Conservation (phyloP, 1,140 invertebrate species). For the Venturia canescens region DNA sequence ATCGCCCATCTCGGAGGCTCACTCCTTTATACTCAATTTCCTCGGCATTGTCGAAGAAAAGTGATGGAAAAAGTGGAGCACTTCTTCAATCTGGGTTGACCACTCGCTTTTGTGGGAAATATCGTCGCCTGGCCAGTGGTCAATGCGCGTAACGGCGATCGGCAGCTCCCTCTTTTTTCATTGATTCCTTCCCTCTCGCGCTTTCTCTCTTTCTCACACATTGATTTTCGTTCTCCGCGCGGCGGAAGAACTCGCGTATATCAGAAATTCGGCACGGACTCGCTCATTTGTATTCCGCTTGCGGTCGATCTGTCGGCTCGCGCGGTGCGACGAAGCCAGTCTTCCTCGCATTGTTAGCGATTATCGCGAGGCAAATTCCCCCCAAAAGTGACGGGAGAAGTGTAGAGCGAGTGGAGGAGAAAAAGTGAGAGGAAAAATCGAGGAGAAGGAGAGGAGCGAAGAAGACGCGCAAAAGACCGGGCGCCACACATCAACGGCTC, state of each 20-base stretch:
- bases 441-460: background rate
- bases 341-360: slow-evolving; percentile 21
- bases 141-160: background rate
- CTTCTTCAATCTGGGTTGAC: background rate
- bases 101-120: background rate
- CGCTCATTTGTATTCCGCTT: slow-evolving; percentile 2
- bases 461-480: background rate
- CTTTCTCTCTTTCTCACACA: background rate
- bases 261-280: slow-evolving; percentile 24
- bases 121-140: background rate
- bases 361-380: slow-evolving; percentile 19
- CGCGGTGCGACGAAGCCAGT: background rate
- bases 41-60: slow-evolving; percentile 39
- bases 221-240: background rate
- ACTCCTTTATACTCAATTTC: slow-evolving; percentile 58
- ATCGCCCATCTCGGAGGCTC: slow-evolving; percentile 39
- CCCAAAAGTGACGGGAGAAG: background rate
- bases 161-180: background rate
- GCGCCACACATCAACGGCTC: slow-evolving; percentile 27
- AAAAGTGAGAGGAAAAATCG: background rate
- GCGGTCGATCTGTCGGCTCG: background rate
- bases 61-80: slow-evolving; percentile 8
- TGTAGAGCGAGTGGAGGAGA: background rate
- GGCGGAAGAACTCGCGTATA: background rate
- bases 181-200: background rate